Evolutionary conservation across 2,888 invertebrate species (phyloP), one percentile per base, ranked within the genome.

Genomic region (Antheraea assamensis): DNA sequence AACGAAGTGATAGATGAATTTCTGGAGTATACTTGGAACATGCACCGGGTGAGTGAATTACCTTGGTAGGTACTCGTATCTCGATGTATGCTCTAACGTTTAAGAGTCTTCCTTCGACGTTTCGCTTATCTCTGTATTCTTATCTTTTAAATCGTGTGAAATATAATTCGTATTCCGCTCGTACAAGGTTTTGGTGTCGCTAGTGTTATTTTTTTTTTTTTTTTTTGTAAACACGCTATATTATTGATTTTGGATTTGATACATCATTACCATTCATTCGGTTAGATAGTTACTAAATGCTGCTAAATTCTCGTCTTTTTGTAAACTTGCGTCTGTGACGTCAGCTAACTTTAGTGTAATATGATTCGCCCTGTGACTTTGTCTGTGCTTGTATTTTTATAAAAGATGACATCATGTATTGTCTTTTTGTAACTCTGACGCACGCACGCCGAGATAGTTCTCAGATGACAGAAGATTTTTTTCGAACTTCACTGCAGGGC

Each of bases 31-130:
- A 70, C 35, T 27, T 73, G 73, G 73, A 55, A 27, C 42, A 70
- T 30, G 42, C 70, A 73, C 70, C 35, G 73, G 73, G 73, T 73
- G 73, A 73, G 73, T 58, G 61, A 30, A 27, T 24, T 55, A 27
- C 17, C 31, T 31, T 13, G 52, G n/a, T n/a, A 35, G n/a, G n/a
- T n/a, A n/a, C n/a, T n/a, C n/a, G 58, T 42, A n/a, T 73, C 68
- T 55, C 7, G 21, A 27, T 27, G 13, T 30, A 64, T 30, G 17
- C 70, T 70, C 21, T 49, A 19, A 17, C 35, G 24, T 42, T 17
- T 35, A 21, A 35, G 30, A 8, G 68, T 68, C 35, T 35, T 13
- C 13, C 4, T 52, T 66, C 21, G n/a, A 42, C 49, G 21, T 21
- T 4, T 58, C 15, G 70, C 30, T 73, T 73, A 73, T 73, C 73